These are phyloP conservation scores for Larimichthys polyactis DNA, from an alignment of 2,113 vertebrate genomes.

Conservation along the genomic window DNA sequence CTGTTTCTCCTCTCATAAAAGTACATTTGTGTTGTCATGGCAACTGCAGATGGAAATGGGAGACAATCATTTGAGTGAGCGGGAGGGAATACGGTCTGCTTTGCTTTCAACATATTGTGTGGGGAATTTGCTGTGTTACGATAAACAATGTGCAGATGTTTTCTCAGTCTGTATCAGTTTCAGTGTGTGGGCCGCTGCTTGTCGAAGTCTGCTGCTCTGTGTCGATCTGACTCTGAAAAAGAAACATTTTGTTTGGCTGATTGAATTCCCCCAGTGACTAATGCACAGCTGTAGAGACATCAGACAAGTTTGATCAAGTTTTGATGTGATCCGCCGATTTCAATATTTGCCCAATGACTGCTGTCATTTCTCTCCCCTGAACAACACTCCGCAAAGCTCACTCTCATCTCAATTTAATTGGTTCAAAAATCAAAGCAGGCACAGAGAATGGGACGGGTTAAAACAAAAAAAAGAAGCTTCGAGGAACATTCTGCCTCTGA, in stretches of 20 bases:
- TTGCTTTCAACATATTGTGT: constrained; percentile 43
- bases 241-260: constrained; percentile 44
- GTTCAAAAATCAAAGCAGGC: constrained; percentile 70
- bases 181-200: constrained; percentile 39
- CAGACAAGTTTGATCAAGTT: constrained; percentile 58
- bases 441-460: constrained; percentile 23
- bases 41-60: constrained; percentile 47
- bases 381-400: constrained; percentile 7
- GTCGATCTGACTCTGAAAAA: constrained; percentile 2
- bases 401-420: constrained; percentile 75
- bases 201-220: constrained; percentile 18
- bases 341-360: constrained; percentile 50
- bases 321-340: constrained; percentile 49
- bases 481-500: constrained; percentile 67
- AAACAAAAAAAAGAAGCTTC: constrained; percentile 19
- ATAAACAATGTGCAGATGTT: constrained; percentile 51
- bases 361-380: constrained; percentile 9
- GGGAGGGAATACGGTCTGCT: constrained; percentile 21
- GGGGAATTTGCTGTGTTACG: constrained; percentile 38
- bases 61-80: constrained; percentile 28
- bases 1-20: constrained; percentile 33
- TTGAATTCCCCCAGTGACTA: constrained; percentile 39
- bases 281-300: constrained; percentile 27
- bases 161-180: constrained; percentile 33
- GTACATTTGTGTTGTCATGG: constrained; percentile 48